phyloP scores from a whole-genome alignment of 2,113 vertebrate species.

The Gnathonemus longibarbis region DNA sequence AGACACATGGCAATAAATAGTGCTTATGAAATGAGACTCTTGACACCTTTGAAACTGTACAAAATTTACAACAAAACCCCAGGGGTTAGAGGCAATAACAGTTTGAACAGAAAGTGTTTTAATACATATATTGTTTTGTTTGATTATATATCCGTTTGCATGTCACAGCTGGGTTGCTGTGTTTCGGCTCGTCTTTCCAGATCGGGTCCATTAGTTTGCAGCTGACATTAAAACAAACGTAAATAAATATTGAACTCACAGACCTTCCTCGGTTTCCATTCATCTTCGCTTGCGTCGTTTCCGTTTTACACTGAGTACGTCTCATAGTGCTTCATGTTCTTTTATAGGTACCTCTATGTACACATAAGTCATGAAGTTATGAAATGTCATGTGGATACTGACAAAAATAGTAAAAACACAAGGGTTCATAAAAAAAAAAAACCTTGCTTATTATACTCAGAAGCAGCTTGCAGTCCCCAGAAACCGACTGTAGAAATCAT shows the following conservation, averaged over 20 bases:
- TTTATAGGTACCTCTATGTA: slow-evolving; percentile 13
- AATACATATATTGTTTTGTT: slow-evolving; percentile 22
- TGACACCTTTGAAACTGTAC: slow-evolving; percentile 82
- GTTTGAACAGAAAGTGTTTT: slow-evolving; percentile 41
- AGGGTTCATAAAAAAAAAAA: background rate
- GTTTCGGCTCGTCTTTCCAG: background rate
- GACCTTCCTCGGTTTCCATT: background rate
- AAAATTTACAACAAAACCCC: slow-evolving; percentile 81
- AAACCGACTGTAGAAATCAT: background rate
- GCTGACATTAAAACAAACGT: background rate
- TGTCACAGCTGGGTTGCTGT: slow-evolving; percentile 9
- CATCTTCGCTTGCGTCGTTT: background rate
- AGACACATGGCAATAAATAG: slow-evolving; percentile 87
- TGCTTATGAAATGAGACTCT: slow-evolving; percentile 72
- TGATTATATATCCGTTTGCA: slow-evolving; percentile 14
- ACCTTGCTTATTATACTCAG: background rate
- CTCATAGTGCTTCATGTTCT: background rate
- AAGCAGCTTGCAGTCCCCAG: background rate
- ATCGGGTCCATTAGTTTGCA: background rate
- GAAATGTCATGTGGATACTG: background rate
- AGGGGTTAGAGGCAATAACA: slow-evolving; percentile 54
- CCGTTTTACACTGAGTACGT: background rate
- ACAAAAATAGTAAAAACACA: slow-evolving; percentile 9
- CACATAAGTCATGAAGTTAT: background rate
- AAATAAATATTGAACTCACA: background rate